These are phyloP conservation scores for Arrhopalites spinosus DNA, from an alignment of 2,888 invertebrate genomes.

Conservation along the genomic window DNA sequence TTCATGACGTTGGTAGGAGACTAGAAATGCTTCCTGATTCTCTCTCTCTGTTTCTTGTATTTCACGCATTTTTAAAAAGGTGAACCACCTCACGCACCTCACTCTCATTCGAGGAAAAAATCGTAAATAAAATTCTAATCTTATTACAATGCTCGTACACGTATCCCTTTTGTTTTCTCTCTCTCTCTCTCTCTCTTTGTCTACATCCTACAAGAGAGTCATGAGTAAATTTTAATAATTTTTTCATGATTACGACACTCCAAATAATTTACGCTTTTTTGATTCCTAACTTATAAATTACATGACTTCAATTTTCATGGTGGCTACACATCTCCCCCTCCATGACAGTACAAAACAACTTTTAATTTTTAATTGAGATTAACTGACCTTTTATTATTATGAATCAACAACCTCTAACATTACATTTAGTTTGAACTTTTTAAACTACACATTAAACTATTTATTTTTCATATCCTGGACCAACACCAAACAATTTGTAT, in stretches of 20 bases:
- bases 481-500: too few species aligned
- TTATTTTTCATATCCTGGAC: too few species aligned
- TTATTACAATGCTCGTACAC: neutral
- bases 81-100: conserved; percentile 33
- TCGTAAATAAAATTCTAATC: conserved; percentile 2
- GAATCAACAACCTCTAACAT: too few species aligned
- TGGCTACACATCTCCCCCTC: neutral
- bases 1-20: neutral
- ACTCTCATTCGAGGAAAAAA: conserved; percentile 12
- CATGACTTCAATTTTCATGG: conserved; percentile 9
- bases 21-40: neutral
- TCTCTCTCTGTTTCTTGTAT: neutral
- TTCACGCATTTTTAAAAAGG: conserved; percentile 15
- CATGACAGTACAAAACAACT: too few species aligned
- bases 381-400: too few species aligned
- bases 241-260: too few species aligned
- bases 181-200: neutral
- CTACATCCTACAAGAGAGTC: neutral
- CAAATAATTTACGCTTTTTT: too few species aligned
- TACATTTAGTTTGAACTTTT: too few species aligned
- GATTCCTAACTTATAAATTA: neutral
- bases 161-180: neutral
- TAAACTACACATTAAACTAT: too few species aligned
- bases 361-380: too few species aligned
- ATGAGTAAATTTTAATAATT: neutral